Base-by-base conservation (phyloP, 1,140 invertebrate species). In the Zaprionus capensis region DNA sequence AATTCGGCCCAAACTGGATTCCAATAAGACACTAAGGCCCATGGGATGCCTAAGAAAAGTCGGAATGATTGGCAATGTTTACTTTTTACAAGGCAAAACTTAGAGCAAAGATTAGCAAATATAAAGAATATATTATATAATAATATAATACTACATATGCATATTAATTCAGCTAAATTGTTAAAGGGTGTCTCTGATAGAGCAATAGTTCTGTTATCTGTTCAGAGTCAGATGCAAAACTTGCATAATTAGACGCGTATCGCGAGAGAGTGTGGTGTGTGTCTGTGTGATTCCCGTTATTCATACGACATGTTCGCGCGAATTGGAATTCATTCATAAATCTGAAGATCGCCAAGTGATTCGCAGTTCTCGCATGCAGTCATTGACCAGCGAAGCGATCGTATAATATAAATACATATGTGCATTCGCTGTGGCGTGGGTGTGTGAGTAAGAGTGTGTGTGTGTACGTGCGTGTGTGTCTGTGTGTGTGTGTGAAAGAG, bases 241-340 rank as follows among this genome's bases (percentile, higher is more conserved):
- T 46, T 46, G 41, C 41, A 46, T 46, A 46, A 46, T 46, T 17
- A 11, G 41, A 46, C 41, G n/a, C 41, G 41, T 46, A 46, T 46
- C n/a, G 41, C 17, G 6, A 17, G 41, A 46, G 7, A 17, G 6
- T 2, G 1, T 15, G 41, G 41, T 15, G n/a, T n/a, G 38, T 5
- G 38, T 31, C 4, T 15, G 15, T 14, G 38, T 4, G 15, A 14
- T 41, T 15, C 4, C 38, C 38, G 38, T n/a, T 41, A 41, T 41
- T 41, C 38, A 41, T 15, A 46, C 41, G 41, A 46, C 41, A 46
- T 17, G n/a, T 46, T 46, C 41, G n/a, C 41, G 41, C n/a, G 41
- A 46, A 46, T 17, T 46, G n/a, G 22, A 51, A 51, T 73, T 69
- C 71, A 74, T 74, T 74, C 71, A 74, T 74, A 53, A 74, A 68